Evolutionary conservation across 2,113 vertebrate species (phyloP).

Genomic region (Galbula dea): DNA sequence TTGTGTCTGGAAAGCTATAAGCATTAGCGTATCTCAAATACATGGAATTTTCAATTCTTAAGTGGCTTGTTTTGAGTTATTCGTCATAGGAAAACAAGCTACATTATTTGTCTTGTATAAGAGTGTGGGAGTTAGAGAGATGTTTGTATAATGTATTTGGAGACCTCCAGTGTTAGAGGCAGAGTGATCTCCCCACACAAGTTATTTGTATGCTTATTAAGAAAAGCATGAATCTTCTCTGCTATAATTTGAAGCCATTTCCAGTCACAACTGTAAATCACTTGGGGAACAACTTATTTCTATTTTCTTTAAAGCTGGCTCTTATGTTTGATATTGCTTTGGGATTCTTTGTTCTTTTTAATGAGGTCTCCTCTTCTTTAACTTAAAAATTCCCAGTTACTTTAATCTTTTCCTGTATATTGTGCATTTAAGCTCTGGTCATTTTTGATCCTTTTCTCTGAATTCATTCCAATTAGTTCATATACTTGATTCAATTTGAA

Average conservation of each 20-base stretch:
- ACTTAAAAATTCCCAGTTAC: neutral
- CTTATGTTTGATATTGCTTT: neutral
- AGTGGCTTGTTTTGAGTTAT: neutral
- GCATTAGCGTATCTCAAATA: neutral
- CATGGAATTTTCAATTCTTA: neutral
- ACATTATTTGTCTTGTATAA: neutral
- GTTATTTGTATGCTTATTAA: neutral
- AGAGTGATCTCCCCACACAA: neutral
- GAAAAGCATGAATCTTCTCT: neutral
- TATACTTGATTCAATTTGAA: neutral
- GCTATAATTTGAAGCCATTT: neutral
- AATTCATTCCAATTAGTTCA: neutral
- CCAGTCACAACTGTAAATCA: neutral
- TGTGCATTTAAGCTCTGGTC: neutral
- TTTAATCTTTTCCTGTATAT: neutral
- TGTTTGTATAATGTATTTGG: neutral
- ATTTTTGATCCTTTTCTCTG: neutral
- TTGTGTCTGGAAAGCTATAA: neutral
- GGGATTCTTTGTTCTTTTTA: fast-evolving
- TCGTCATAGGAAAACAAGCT: neutral
- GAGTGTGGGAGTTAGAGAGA: neutral
- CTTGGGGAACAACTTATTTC: neutral
- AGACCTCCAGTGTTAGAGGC: neutral
- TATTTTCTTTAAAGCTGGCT: neutral
- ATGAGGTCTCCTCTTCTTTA: neutral